Percentiles rank a stretch among this genome's conserved stretches.
phyloP scores from a whole-genome alignment of 2,113 vertebrate genomes.

The Planiliza haematocheilus region DNA sequence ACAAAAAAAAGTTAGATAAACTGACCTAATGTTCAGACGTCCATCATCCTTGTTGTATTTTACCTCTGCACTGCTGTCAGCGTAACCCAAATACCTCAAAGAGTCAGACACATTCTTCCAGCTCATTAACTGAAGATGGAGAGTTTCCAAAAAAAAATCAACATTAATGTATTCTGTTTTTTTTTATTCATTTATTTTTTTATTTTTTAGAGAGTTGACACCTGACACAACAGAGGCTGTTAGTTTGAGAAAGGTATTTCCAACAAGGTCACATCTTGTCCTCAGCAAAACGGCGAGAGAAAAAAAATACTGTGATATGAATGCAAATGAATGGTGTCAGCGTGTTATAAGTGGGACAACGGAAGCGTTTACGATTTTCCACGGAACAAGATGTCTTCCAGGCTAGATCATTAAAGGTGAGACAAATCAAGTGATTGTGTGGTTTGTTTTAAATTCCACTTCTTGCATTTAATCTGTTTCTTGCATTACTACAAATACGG shows the following conservation, averaged over 20 bases:
- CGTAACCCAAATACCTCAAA: constrained; percentile 1
- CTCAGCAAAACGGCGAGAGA: not conserved
- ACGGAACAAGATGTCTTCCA: not conserved
- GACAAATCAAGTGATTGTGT: not conserved
- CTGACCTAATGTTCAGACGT: no score
- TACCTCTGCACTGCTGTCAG: not conserved
- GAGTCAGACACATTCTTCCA: not conserved
- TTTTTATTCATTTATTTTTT: no score
- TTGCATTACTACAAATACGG: not conserved
- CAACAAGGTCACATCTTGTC: not conserved
- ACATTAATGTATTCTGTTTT: constrained; percentile 3
- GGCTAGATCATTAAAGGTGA: not conserved
- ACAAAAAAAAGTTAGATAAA: no score
- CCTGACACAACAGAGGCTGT: not conserved
- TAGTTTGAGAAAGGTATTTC: not conserved
- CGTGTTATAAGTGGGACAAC: not conserved
- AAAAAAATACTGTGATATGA: not conserved
- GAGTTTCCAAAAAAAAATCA: not conserved
- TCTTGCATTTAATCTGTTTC: not conserved
- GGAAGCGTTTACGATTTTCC: not conserved
- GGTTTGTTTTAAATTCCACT: no score
- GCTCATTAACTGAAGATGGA: constrained; percentile 14
- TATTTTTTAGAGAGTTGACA: not conserved
- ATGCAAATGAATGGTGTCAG: no score
- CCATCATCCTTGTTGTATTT: no score